Conservation (phyloP, 2,113 vertebrate species). For the rat (Rattus norvegicus) region DNA sequence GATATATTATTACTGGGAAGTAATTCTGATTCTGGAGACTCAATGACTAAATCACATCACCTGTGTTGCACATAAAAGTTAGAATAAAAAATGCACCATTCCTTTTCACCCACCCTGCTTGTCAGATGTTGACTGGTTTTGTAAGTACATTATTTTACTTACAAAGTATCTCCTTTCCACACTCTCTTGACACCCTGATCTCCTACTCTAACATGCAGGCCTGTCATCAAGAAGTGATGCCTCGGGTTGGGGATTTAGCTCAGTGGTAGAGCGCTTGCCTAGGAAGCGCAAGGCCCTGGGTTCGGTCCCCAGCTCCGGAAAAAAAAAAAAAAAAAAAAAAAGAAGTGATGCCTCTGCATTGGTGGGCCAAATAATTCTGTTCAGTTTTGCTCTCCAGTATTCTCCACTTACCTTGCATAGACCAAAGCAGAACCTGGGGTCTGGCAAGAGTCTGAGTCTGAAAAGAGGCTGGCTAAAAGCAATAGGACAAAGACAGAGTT, state of each 20-base stretch:
- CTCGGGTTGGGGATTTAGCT: too few relatives aligned
- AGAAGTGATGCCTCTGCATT: not conserved
- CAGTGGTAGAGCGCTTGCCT: too few relatives aligned
- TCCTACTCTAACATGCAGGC: not conserved
- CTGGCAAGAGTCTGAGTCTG: not conserved
- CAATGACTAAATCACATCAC: not conserved
- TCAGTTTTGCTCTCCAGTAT: not conserved
- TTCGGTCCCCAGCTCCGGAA: too few relatives aligned
- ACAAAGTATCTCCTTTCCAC: not conserved
- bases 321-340: too few relatives aligned
- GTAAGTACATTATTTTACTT: too few relatives aligned
- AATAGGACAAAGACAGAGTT: not conserved
- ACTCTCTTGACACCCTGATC: not conserved
- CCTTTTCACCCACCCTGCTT: not conserved
- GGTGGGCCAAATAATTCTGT: not conserved
- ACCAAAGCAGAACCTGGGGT: not conserved
- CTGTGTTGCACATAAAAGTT: not conserved
- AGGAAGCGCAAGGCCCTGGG: too few relatives aligned
- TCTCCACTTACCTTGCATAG: not conserved
- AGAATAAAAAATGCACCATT: too few relatives aligned
- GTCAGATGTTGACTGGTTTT: accelerated
- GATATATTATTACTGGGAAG: not conserved
- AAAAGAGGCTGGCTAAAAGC: not conserved
- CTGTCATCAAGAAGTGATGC: not conserved
- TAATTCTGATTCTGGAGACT: not conserved